These are phyloP conservation scores for Scalopus aquaticus DNA, from an alignment of 2,113 vertebrate genomes.

Conservation along the genomic window DNA sequence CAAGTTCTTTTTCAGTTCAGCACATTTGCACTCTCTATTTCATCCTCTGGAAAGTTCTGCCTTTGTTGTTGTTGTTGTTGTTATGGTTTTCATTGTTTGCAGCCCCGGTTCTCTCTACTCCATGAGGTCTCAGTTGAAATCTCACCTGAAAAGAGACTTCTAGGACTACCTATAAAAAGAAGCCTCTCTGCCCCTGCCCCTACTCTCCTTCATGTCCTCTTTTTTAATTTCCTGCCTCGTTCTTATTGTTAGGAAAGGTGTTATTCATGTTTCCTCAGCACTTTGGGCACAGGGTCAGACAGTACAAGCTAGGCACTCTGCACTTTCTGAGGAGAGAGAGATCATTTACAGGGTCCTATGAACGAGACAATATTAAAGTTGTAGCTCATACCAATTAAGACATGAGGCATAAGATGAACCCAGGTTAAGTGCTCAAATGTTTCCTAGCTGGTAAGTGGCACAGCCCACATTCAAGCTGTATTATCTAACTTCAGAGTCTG, in stretches of 20 bases:
- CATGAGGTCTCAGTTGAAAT: neutral
- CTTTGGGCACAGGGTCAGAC: neutral
- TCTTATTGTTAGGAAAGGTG: neutral
- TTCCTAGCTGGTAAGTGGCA: neutral
- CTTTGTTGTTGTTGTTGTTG: neutral
- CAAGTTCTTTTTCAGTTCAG: neutral
- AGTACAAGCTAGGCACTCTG: neutral
- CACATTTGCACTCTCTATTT: neutral
- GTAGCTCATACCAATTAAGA: neutral
- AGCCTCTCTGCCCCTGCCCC: rapidly evolving
- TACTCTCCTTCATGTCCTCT: rapidly evolving
- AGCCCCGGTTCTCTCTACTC: neutral
- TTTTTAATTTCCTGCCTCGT: neutral
- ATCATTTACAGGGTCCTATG: neutral
- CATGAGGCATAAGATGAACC: neutral
- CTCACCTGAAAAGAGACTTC: neutral
- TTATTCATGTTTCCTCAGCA: neutral
- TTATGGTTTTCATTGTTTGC: neutral
- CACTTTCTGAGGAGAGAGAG: neutral
- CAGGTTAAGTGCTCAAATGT: neutral
- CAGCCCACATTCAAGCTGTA: neutral
- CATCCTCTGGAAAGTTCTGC: neutral
- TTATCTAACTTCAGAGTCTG: neutral
- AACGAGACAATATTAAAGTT: neutral
- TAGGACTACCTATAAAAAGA: neutral